Percentiles rank a stretch among this genome's conserved stretches.
These are phyloP conservation scores for Tachysurus vachellii DNA, from an alignment of 2,113 vertebrate species.

Conservation along the genomic window DNA sequence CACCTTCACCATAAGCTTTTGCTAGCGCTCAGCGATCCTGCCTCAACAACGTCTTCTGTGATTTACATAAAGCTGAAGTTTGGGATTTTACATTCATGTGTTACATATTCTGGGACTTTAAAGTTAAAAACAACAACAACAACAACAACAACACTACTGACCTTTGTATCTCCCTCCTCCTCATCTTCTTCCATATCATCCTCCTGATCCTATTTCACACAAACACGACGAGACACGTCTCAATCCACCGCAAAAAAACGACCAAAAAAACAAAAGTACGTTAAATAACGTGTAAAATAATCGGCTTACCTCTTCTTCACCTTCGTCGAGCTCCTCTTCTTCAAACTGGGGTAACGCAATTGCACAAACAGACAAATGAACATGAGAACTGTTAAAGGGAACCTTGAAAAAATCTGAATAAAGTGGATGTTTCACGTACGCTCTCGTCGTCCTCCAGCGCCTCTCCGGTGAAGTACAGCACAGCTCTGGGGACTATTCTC, in stretches of 20 bases:
- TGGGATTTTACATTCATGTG: background rate
- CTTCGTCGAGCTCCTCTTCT: conserved; percentile 90
- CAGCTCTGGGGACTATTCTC: conserved; percentile 91
- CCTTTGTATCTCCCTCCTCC: conserved; percentile 87
- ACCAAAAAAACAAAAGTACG: background rate
- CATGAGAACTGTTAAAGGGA: background rate
- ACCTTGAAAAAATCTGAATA: conserved; percentile 8
- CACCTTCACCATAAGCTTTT: background rate
- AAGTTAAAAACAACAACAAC: too few species aligned
- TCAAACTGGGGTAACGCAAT: conserved; percentile 82
- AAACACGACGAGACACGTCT: conserved; percentile 30
- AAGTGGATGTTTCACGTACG: conserved; percentile 69
- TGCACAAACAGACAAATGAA: background rate
- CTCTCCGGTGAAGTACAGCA: conserved; percentile 98
- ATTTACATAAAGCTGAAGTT: background rate
- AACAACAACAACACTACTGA: conserved; percentile 57
- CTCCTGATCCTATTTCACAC: conserved; percentile 82
- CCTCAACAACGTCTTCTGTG: background rate
- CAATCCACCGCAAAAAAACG: background rate
- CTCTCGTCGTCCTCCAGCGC: conserved; percentile 96
- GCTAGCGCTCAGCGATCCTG: background rate
- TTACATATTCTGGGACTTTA: background rate
- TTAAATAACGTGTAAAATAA: background rate
- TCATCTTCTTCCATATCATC: conserved; percentile 90
- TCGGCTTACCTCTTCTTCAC: conserved; percentile 90